Evolutionary conservation across 2,113 vertebrate species (phyloP).

Genomic region (Phrynosoma platyrhinos): DNA sequence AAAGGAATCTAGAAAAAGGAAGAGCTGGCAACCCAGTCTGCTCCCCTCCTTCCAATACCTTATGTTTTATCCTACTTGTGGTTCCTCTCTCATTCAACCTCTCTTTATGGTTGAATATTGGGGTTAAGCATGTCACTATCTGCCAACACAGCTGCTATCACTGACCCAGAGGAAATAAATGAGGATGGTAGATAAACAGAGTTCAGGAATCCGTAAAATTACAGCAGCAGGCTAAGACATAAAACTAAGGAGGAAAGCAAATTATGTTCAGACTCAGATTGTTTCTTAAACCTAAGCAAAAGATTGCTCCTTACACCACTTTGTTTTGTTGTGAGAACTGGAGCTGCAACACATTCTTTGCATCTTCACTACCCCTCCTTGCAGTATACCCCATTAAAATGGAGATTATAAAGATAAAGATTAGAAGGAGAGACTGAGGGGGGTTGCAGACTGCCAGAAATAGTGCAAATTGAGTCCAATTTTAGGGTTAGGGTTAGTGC

Average conservation of each 20-base stretch:
- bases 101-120: conserved; percentile 69
- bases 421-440: conserved; percentile 55
- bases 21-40: not conserved
- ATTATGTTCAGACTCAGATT: not conserved
- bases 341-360: conserved; percentile 39
- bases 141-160: conserved; percentile 68
- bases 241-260: not conserved
- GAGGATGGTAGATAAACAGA: conserved; percentile 33
- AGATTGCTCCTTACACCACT: not conserved
- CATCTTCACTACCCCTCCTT: not conserved
- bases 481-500: too few relatives aligned
- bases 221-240: not conserved
- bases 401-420: conserved; percentile 45
- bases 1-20: not conserved
- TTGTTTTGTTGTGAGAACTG: conserved; percentile 31
- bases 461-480: too few relatives aligned
- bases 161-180: conserved; percentile 60
- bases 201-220: conserved; percentile 38
- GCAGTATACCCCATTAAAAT: conserved; percentile 29
- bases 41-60: not conserved
- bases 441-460: too few relatives aligned
- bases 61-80: not conserved
- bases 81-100: conserved; percentile 41
- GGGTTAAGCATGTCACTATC: conserved; percentile 64
- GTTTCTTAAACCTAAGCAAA: not conserved